Conservation (phyloP, 2,113 vertebrate genomes). For the Eubucco bourcierii region DNA sequence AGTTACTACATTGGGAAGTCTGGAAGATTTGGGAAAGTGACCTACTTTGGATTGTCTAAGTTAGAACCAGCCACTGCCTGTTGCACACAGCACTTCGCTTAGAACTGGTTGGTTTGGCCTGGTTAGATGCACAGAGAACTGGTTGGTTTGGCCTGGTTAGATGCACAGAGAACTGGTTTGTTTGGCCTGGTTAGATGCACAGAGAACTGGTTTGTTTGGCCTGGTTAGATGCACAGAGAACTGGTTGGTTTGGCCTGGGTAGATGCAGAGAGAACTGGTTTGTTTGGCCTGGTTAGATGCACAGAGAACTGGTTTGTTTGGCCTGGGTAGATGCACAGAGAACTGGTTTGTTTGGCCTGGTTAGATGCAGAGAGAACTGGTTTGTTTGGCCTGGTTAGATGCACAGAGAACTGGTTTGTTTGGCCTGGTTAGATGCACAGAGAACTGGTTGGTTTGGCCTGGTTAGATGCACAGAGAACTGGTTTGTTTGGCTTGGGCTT, state of each 20-base stretch:
- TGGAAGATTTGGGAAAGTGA: slow-evolving; percentile 25
- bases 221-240: background rate
- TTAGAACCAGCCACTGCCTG: background rate
- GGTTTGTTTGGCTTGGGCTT: background rate
- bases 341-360: background rate
- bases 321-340: background rate
- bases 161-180: background rate
- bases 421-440: background rate
- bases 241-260: background rate
- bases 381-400: background rate
- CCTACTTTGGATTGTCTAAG: slow-evolving; percentile 10
- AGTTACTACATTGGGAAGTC: slow-evolving; percentile 24
- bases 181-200: background rate
- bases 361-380: background rate
- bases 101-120: background rate
- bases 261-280: background rate
- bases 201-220: background rate
- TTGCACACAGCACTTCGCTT: background rate
- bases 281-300: background rate
- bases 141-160: background rate
- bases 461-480: background rate
- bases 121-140: background rate
- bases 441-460: background rate
- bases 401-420: background rate
- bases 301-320: background rate